Base-by-base conservation (phyloP, 2,888 invertebrate species). In the Caenorhabditis afra region DNA sequence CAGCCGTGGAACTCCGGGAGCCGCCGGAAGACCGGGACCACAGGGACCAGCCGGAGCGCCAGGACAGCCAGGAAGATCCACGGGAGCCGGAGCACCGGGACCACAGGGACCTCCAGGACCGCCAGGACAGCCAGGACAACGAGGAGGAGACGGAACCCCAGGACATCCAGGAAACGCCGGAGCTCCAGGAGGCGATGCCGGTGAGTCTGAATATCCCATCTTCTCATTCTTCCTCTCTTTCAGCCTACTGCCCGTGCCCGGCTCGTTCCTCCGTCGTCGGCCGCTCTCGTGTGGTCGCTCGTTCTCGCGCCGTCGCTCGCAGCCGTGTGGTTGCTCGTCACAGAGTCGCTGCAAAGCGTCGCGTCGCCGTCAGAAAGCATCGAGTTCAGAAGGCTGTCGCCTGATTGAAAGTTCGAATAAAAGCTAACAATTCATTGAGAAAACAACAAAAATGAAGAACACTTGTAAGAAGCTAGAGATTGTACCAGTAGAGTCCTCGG, bases 231-330 rank as follows among this genome's bases (percentile, higher is more conserved):
- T 3, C 3, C 7, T 29, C 3, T 29, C 57, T 64, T 68, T 22
- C 64, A 77, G 76, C 68, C 14, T 78, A 78, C 65, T 78, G 77
- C 57, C 66, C 77, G 55, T 78, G 77, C 41, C 77, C 77, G 59
- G 23, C 71, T 37, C 77, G 77, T 49, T 65, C 77, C 18, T 70
- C 65, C 22, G 64, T 49, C 7, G 49, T 29, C 44, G 55, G 41
- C 41, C 59, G 64, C 44, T 62, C 76, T 29, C 68, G 76, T 14
- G 76, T 70, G 29, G 76, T 45, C 20, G 76, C 71, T 44, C 62
- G 58, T 20, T 67, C 67, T 7, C 55, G 58, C 0, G 67, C 58
- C 14, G 67, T 58, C 29, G 67, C 67, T 14, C 58, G 64, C 18
- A 53, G 14, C 14, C 66, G 66, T 39, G 55, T 39, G 2, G 66